Conservation (phyloP, 1,140 invertebrate genomes). For the Rhagoletis zephyria region DNA sequence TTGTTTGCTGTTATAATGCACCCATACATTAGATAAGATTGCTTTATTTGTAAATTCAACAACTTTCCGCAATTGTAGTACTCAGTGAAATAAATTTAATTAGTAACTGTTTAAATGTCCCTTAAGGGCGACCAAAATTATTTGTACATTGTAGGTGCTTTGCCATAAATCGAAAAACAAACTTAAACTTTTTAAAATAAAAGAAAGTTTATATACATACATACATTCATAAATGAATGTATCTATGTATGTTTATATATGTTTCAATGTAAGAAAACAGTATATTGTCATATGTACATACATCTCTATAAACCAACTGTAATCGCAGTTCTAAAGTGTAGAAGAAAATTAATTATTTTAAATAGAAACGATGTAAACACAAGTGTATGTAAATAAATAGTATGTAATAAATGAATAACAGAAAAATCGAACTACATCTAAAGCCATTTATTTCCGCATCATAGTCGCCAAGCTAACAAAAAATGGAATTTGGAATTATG, state of each 20-base stretch:
- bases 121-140: background rate
- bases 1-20: background rate
- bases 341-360: background rate
- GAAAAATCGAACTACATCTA: too few relatives aligned
- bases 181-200: background rate
- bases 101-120: background rate
- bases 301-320: background rate
- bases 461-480: too few relatives aligned
- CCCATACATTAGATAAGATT: background rate
- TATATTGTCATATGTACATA: background rate
- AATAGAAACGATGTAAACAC: background rate
- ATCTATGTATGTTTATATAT: background rate
- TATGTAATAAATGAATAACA: background rate
- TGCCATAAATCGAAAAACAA: constrained; percentile 3
- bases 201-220: background rate
- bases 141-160: background rate
- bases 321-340: background rate
- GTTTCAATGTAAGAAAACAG: background rate
- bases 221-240: background rate
- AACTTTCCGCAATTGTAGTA: background rate
- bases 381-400: constrained; percentile 10
- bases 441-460: too few relatives aligned
- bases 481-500: too few relatives aligned
- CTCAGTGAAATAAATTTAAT: background rate
- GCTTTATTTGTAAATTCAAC: too few relatives aligned